Conservation (phyloP, 2,888 invertebrate genomes). For the Anorthoa munda region DNA sequence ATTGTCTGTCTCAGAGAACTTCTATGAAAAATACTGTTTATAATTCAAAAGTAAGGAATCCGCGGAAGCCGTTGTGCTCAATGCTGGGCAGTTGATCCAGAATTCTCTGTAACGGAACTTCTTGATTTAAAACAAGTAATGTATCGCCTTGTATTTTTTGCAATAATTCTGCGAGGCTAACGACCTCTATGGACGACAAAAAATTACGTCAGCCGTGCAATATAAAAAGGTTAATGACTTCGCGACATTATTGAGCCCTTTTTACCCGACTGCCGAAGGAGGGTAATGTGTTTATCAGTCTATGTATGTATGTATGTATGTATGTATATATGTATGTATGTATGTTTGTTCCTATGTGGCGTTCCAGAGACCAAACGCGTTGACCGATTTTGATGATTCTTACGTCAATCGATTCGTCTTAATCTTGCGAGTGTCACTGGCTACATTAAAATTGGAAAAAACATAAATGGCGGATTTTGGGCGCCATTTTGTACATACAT, state of each 20-base stretch:
- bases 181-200: constrained; percentile 60
- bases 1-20: constrained; percentile 16
- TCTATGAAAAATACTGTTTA: constrained; percentile 38
- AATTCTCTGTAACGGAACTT: constrained; percentile 54
- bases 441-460: too few relatives aligned
- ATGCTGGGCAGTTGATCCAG: constrained; percentile 46
- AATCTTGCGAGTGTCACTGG: too few relatives aligned
- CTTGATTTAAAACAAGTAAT: constrained; percentile 60
- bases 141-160: constrained; percentile 55
- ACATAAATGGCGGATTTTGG: too few relatives aligned
- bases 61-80: constrained; percentile 23
- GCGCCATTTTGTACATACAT: too few relatives aligned
- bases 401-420: too few relatives aligned
- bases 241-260: constrained; percentile 56
- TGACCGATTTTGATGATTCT: too few relatives aligned
- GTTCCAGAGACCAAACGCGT: too few relatives aligned
- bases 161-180: constrained; percentile 60
- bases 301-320: too few relatives aligned
- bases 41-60: constrained; percentile 35
- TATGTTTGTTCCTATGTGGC: too few relatives aligned
- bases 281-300: too few relatives aligned
- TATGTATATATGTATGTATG: too few relatives aligned
- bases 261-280: too few relatives aligned
- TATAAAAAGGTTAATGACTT: constrained; percentile 63
- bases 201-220: constrained; percentile 57